These are phyloP conservation scores for Drosophila dunni DNA, from an alignment of 1,140 invertebrate genomes.

Conservation along the genomic window DNA sequence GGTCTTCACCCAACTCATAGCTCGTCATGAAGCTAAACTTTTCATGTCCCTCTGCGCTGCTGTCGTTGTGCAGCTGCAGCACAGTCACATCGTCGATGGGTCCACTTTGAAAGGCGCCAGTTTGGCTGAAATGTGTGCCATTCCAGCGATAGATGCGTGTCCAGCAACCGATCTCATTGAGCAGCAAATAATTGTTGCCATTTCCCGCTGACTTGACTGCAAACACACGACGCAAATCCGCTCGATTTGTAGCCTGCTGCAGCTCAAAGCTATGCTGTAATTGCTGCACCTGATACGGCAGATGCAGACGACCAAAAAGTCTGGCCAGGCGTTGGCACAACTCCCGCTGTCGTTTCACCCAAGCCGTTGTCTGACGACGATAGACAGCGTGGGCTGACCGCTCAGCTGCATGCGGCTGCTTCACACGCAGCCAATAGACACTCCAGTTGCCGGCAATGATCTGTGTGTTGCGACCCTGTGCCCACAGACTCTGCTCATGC, in stretches of 20 bases:
- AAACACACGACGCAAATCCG: slow-evolving; percentile 58
- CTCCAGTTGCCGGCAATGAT: slow-evolving; percentile 73
- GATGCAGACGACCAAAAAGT: slow-evolving; percentile 34
- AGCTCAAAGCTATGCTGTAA: slow-evolving; percentile 42
- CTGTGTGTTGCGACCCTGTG: slow-evolving; percentile 39
- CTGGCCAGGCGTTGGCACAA: slow-evolving; percentile 41
- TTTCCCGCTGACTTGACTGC: slow-evolving; percentile 15
- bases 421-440: slow-evolving; percentile 58
- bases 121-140: slow-evolving; percentile 36
- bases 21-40: slow-evolving; percentile 71
- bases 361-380: slow-evolving; percentile 41
- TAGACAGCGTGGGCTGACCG: slow-evolving; percentile 9
- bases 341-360: slow-evolving; percentile 28
- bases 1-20: slow-evolving; percentile 51
- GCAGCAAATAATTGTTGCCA: slow-evolving; percentile 47
- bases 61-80: slow-evolving; percentile 38
- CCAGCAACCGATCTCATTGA: slow-evolving; percentile 68
- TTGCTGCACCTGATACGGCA: slow-evolving; percentile 60
- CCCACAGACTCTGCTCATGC: slow-evolving; percentile 62
- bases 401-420: slow-evolving; percentile 12
- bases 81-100: slow-evolving; percentile 61
- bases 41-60: slow-evolving; percentile 3
- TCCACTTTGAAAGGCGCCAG: slow-evolving; percentile 57
- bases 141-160: slow-evolving; percentile 61
- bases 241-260: slow-evolving; percentile 23